Percentiles rank a stretch among this genome's conserved stretches.
phyloP scores from a whole-genome alignment of 2,888 invertebrate genomes.

The Adelphocoris suturalis region DNA sequence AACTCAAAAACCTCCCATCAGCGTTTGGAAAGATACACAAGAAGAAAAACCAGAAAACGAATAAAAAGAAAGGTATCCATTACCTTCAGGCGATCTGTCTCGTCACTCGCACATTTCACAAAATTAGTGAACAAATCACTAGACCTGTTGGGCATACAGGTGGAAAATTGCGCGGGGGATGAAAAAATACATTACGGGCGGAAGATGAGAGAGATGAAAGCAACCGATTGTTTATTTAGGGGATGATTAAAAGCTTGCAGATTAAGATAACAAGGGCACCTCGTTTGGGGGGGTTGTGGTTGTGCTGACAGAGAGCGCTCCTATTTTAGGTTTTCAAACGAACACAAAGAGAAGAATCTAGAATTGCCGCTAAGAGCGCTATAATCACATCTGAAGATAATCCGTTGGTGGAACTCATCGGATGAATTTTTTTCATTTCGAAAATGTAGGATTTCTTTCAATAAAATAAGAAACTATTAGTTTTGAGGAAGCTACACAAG shows the following conservation, averaged over 20 bases:
- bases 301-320: background rate
- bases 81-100: conserved; percentile 28
- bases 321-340: no score
- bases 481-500: no score
- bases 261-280: conserved; percentile 54
- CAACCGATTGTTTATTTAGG: conserved; percentile 53
- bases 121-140: background rate
- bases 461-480: no score
- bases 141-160: background rate
- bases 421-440: no score
- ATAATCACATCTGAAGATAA: no score
- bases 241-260: conserved; percentile 52
- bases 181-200: conserved; percentile 17
- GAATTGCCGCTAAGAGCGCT: no score
- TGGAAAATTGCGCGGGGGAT: background rate
- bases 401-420: no score
- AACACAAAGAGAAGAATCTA: no score
- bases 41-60: background rate
- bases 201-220: background rate
- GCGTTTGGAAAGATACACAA: background rate
- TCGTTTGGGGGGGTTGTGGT: background rate
- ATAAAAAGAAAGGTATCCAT: conserved; percentile 12
- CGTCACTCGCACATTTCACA: conserved; percentile 27
- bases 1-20: background rate
- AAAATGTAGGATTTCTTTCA: no score